phyloP scores from a whole-genome alignment of 1,140 invertebrate genomes.

The Drosophila biarmipes region DNA sequence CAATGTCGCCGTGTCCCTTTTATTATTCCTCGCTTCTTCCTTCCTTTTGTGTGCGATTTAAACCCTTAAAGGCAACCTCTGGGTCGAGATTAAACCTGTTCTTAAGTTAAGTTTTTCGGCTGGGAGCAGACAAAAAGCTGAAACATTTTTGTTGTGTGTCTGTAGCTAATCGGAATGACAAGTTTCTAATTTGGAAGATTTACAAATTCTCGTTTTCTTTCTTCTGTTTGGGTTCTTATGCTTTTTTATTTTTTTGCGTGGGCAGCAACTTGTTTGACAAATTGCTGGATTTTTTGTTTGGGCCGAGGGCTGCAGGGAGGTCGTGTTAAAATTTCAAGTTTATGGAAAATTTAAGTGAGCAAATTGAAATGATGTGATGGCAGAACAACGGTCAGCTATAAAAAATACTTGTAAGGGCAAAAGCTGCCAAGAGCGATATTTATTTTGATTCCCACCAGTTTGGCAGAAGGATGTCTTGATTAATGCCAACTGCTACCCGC shows the following conservation, averaged over 20 bases:
- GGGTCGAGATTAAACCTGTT: constrained; percentile 42
- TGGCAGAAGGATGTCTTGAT: constrained; percentile 7
- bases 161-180: constrained; percentile 72
- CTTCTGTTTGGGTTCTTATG: constrained; percentile 15
- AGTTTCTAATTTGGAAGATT: constrained; percentile 71
- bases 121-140: constrained; percentile 9
- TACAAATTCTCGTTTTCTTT: constrained; percentile 28
- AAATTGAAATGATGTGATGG: constrained; percentile 17
- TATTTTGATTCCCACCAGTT: too few relatives aligned
- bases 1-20: constrained; percentile 25
- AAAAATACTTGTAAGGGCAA: not conserved
- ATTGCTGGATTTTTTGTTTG: constrained; percentile 36
- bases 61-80: constrained; percentile 42
- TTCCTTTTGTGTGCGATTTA: constrained; percentile 30
- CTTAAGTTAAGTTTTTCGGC: constrained; percentile 32
- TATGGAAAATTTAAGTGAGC: constrained; percentile 28
- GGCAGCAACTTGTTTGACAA: constrained; percentile 48
- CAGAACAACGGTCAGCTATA: constrained; percentile 9
- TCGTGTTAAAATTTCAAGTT: constrained; percentile 43
- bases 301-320: constrained; percentile 6
- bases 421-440: too few relatives aligned
- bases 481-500: not conserved
- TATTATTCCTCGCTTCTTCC: not conserved
- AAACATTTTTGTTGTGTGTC: constrained; percentile 23
- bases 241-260: constrained; percentile 27